Evolutionary conservation across 2,797 vertebrate species (phyloP).

Genomic region (Hirundo rustica): DNA sequence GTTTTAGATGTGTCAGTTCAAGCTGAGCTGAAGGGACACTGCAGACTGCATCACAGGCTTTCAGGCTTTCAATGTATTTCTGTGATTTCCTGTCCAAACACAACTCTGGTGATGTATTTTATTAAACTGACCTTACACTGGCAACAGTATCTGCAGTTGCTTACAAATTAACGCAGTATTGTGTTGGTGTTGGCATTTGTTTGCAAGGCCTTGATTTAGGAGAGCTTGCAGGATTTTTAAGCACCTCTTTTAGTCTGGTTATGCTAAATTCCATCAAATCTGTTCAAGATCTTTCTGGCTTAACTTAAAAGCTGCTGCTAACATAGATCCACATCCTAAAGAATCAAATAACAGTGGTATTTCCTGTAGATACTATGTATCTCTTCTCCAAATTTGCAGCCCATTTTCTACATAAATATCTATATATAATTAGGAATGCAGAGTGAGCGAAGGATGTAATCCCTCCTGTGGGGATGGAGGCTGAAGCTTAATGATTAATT

Average conservation of each 20-base stretch:
- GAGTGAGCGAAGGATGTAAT: neutral
- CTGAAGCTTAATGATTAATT: constrained; percentile 61
- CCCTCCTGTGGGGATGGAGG: neutral
- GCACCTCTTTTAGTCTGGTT: neutral
- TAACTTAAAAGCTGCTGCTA: neutral
- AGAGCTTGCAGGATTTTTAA: neutral
- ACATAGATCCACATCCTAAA: neutral
- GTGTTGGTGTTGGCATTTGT: neutral
- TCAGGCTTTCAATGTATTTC: neutral
- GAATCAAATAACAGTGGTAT: neutral
- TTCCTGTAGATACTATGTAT: neutral
- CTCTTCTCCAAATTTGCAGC: neutral
- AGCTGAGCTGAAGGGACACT: neutral
- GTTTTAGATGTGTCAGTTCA: neutral
- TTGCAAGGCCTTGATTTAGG: neutral
- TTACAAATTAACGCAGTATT: neutral
- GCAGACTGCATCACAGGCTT: neutral
- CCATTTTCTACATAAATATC: neutral
- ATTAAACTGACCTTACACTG: neutral
- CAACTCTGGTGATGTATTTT: neutral
- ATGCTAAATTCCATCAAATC: neutral
- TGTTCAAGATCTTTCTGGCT: neutral
- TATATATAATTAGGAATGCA: neutral
- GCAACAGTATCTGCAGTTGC: neutral
- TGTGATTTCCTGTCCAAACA: neutral